Percentiles rank a stretch among this genome's conserved stretches.
phyloP scores from a whole-genome alignment of 64 coral and sea anemone species.

The Orbicella faveolata region DNA sequence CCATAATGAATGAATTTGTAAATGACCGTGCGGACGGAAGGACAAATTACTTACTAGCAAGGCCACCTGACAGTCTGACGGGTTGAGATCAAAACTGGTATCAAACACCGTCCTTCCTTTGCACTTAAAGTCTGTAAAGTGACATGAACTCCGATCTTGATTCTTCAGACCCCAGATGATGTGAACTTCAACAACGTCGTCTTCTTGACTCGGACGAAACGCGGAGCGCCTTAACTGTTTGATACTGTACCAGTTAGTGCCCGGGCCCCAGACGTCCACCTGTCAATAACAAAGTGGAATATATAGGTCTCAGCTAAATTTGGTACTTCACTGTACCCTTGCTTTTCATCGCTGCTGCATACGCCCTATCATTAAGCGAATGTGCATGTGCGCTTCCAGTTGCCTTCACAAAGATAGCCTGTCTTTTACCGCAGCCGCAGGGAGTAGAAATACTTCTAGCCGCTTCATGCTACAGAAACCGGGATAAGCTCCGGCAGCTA shows the following conservation, averaged over 20 bases:
- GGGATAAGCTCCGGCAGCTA: no score
- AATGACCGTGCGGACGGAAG: background rate
- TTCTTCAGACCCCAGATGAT: conserved; percentile 76
- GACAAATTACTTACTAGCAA: conserved; percentile 47
- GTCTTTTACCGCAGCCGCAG: no score
- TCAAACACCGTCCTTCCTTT: conserved; percentile 82
- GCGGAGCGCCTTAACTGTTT: conserved; percentile 30
- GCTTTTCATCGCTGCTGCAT: no score
- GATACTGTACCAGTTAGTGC: conserved; percentile 68
- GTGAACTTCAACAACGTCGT: conserved; percentile 57
- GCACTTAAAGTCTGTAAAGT: conserved; percentile 78
- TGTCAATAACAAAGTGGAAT: conserved; percentile 1
- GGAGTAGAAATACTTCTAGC: no score
- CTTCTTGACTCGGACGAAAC: conserved; percentile 71
- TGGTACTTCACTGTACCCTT: background rate
- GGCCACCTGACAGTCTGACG: conserved; percentile 60
- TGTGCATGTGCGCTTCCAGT: no score
- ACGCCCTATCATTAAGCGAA: no score
- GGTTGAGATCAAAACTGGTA: conserved; percentile 70
- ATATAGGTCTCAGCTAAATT: background rate
- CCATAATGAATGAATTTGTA: no score
- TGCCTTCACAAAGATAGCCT: no score
- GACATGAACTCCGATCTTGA: conserved; percentile 67
- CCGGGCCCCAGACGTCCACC: conserved; percentile 68
- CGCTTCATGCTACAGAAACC: no score